These are phyloP conservation scores for Isoperla grammatica DNA, from an alignment of 2,888 invertebrate species.

Conservation along the genomic window DNA sequence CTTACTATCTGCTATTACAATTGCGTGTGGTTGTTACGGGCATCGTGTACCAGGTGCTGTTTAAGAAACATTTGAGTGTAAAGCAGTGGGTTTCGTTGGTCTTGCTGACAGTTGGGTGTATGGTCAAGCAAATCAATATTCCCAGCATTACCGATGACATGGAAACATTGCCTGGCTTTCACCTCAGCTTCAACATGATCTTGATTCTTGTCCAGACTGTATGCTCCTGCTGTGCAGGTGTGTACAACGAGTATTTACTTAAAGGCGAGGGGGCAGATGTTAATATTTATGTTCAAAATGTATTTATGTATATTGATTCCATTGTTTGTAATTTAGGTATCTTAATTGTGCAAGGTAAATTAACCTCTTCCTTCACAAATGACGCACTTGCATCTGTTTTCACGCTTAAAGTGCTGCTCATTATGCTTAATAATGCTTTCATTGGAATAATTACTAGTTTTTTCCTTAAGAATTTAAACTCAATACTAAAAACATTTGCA, in stretches of 20 bases:
- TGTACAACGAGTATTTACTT: constrained; percentile 90
- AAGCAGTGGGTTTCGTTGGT: constrained; percentile 89
- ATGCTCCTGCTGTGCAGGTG: constrained; percentile 91
- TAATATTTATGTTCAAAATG: constrained; percentile 88
- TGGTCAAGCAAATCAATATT: constrained; percentile 76
- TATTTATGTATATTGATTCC: constrained; percentile 93
- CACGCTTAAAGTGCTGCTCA: constrained; percentile 66
- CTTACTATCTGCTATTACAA: constrained; percentile 85
- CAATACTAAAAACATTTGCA: constrained; percentile 92
- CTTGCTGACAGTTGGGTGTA: constrained; percentile 81
- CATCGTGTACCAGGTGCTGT: constrained; percentile 82
- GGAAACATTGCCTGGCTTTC: constrained; percentile 30
- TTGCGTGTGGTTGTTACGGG: constrained; percentile 90
- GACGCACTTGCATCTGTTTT: constrained; percentile 52
- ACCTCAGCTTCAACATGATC: constrained; percentile 40
- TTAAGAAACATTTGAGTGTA: constrained; percentile 70
- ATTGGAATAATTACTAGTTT: constrained; percentile 92
- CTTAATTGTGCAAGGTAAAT: constrained; percentile 60
- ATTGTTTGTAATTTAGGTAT: constrained; percentile 83
- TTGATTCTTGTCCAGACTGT: constrained; percentile 57
- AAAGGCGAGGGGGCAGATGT: constrained; percentile 80
- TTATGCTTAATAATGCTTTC: constrained; percentile 83
- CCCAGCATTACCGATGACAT: constrained; percentile 29
- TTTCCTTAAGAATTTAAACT: constrained; percentile 87
- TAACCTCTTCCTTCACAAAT: constrained; percentile 54